Evolutionary conservation across 2,888 invertebrate genomes (phyloP).

Genomic region (Cyclophora albipunctata): DNA sequence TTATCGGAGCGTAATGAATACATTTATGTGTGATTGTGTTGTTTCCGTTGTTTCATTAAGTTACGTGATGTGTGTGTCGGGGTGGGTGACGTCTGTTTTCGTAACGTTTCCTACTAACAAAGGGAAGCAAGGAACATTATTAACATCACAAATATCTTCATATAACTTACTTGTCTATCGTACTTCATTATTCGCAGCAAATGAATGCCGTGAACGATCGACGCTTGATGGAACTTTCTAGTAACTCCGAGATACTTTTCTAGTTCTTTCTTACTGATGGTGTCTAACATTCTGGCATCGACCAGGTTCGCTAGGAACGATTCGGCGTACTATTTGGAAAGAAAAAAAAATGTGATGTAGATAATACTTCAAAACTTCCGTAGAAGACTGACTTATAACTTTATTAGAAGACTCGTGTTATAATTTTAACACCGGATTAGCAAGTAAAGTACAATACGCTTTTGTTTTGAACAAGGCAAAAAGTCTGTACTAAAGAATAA

Average conservation of each 20-base stretch:
- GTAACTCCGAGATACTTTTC: constrained; percentile 95
- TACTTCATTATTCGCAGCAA: constrained; percentile 93
- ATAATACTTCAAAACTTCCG: not conserved
- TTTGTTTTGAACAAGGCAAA: too few species aligned
- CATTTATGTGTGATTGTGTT: constrained; percentile 3
- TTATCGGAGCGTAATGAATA: constrained; percentile 11
- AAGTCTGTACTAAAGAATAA: too few species aligned
- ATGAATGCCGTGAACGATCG: constrained; percentile 95
- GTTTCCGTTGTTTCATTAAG: constrained; percentile 10
- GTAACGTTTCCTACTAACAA: too few species aligned
- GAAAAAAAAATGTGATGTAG: constrained; percentile 7
- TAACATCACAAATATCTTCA: too few species aligned
- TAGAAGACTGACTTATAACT: not conserved
- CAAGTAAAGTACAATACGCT: too few species aligned
- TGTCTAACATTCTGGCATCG: constrained; percentile 94
- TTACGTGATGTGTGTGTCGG: not conserved
- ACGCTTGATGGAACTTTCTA: constrained; percentile 95
- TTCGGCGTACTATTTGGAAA: constrained; percentile 83
- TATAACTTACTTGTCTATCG: constrained; percentile 83
- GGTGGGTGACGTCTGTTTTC: not conserved
- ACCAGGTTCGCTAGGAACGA: constrained; percentile 92
- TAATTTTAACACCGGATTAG: too few species aligned
- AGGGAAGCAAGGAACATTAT: too few species aligned
- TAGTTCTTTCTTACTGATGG: constrained; percentile 93
- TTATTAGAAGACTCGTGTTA: not conserved